Base-by-base conservation (phyloP, 2,113 vertebrate species). In the Cavia aperea region DNA sequence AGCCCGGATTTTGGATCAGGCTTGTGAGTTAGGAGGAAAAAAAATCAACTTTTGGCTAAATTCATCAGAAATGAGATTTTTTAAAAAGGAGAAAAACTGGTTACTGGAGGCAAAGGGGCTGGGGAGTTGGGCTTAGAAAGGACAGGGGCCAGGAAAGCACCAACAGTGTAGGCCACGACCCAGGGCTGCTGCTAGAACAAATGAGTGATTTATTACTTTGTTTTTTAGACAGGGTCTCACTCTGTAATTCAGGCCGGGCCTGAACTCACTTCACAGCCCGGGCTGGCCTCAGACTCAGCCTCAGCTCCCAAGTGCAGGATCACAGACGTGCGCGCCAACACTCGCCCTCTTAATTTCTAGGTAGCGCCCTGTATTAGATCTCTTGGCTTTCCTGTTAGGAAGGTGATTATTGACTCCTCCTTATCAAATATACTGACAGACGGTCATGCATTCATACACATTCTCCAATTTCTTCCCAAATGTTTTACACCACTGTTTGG, bases 361-460 rank as follows among this genome's bases (percentile, higher is more conserved):
- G 39, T 43, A 82, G 60, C 58, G 21, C 4, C 49, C 26, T 12
- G 6, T 60, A 15, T 16, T 51, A 19, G 39, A 29, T 26, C 56
- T 79, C 15, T 43, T 68, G 56, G 73, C 16, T 85, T 88, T 88
- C 68, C 51, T 62, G 7, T 62, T 46, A 54, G 62, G 70, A 46
- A 51, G 29, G 26, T 33, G 65, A 46, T 14, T 73, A 51, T 24
- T 77, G 68, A 43, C 18, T 91, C 18, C 12, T n/a, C 9, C 16
- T 24, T n/a, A 51, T 29, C 51, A 83, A 66, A 68, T 36, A 23
- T 43, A 26, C 29, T 82, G 33, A 16, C 9, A 56, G 56, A 46
- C 11, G 36, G 4, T 26, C n/a, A 18, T 4, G 10, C 3, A 33
- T 31, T 18, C 2, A 0, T 8, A 49, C 56, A 62, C 6, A 18